These are phyloP conservation scores for Hydropsyche betteni DNA, from an alignment of 2,888 invertebrate species.

Conservation along the genomic window DNA sequence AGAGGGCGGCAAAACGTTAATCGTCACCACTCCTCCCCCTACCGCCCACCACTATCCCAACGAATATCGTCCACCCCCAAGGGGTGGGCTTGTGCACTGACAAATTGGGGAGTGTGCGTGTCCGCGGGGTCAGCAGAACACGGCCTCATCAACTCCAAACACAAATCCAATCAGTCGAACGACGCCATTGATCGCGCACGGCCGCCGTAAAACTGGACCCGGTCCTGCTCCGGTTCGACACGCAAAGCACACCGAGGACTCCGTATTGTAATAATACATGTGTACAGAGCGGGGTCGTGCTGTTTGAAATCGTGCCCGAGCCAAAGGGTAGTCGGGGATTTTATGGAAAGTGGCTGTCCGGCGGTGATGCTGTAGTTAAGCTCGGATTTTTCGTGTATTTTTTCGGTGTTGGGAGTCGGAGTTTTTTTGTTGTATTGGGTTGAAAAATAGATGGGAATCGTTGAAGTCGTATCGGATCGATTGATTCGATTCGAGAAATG, in stretches of 20 bases:
- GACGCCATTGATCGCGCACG: conserved; percentile 45
- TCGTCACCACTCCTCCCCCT: no score
- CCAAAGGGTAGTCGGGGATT: no score
- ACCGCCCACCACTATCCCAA: conserved; percentile 5
- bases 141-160: conserved; percentile 40
- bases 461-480: background rate
- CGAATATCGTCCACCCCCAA: background rate
- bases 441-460: no score
- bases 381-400: no score
- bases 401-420: no score
- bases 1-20: no score
- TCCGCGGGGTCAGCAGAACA: conserved; percentile 36
- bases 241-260: conserved; percentile 18
- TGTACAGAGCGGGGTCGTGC: no score
- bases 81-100: conserved; percentile 2
- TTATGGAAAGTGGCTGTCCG: no score
- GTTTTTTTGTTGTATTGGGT: no score
- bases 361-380: no score
- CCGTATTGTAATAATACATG: no score
- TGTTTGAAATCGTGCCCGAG: no score
- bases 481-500: background rate
- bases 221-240: conserved; percentile 5
- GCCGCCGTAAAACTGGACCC: conserved; percentile 43
- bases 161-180: conserved; percentile 43
- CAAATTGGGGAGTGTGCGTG: conserved; percentile 38